phyloP scores from a whole-genome alignment of 2,113 vertebrate genomes.

The Cranoglanis bouderius region DNA sequence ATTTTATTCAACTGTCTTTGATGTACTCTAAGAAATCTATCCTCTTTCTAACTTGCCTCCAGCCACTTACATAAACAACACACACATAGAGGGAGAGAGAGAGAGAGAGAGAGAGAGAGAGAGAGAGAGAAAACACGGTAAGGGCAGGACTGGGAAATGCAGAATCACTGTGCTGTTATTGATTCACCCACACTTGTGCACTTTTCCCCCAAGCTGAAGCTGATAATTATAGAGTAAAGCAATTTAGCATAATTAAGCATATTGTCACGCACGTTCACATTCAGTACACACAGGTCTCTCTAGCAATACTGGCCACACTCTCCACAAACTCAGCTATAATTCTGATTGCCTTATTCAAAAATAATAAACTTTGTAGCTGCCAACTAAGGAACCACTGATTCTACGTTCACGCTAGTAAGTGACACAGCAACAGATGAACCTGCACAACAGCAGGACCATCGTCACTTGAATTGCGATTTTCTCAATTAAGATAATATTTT shows the following conservation, averaged over 20 bases:
- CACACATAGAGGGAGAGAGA: not conserved
- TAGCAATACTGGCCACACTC: not conserved
- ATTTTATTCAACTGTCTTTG: not conserved
- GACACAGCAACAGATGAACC: no score
- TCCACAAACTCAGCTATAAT: not conserved
- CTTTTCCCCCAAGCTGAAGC: not conserved
- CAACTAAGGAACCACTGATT: not conserved
- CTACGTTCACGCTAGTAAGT: not conserved
- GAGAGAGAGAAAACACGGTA: not conserved
- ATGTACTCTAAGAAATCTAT: not conserved
- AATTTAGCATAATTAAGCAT: slow-evolving; percentile 47
- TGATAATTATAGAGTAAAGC: slow-evolving; percentile 44
- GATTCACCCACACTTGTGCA: slow-evolving; percentile 33
- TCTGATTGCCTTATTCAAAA: not conserved
- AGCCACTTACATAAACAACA: not conserved
- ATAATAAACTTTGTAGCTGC: not conserved
- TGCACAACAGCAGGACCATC: no score
- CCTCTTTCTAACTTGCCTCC: not conserved
- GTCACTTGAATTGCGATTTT: no score
- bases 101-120: not conserved
- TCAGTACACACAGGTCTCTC: not conserved
- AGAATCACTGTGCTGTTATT: slow-evolving; percentile 29
- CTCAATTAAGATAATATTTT: not conserved
- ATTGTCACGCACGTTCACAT: not conserved
- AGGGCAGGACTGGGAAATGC: slow-evolving; percentile 6